Conservation (phyloP, 2,888 invertebrate genomes). For the Cheilosia scutellata region DNA sequence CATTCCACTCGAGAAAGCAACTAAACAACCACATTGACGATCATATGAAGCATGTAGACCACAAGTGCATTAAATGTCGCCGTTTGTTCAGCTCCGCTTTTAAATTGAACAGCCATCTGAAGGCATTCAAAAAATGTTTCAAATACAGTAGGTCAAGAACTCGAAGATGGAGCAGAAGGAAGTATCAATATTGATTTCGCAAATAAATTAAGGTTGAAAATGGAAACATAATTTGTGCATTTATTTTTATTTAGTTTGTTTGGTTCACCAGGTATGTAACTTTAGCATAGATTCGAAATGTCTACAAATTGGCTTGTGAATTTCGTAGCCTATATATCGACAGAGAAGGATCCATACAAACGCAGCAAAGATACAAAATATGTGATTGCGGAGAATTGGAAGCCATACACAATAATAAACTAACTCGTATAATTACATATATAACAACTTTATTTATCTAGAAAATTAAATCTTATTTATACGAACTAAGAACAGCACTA, state of each 20-base stretch:
- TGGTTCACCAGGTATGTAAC: no score
- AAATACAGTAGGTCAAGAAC: constrained; percentile 19
- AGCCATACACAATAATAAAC: background rate
- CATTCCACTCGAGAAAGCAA: constrained; percentile 51
- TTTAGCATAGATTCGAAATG: no score
- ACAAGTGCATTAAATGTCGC: constrained; percentile 44
- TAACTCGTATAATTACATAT: background rate
- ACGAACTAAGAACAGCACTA: background rate
- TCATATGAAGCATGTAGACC: constrained; percentile 34
- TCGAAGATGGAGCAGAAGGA: background rate
- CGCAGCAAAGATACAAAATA: no score
- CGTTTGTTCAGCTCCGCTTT: constrained; percentile 29
- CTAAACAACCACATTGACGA: constrained; percentile 53
- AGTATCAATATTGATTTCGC: background rate
- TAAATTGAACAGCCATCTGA: constrained; percentile 35
- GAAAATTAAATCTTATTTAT: background rate
- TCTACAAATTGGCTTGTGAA: no score
- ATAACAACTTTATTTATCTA: background rate
- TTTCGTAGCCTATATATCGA: no score
- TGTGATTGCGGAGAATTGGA: no score
- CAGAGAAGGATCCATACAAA: no score
- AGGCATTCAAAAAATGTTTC: constrained; percentile 22
- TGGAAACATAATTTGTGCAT: no score
- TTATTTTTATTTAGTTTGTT: no score
- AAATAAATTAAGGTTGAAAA: background rate